These are phyloP conservation scores for Dusona sp. DNA, from an alignment of 2,888 invertebrate genomes.

Conservation along the genomic window DNA sequence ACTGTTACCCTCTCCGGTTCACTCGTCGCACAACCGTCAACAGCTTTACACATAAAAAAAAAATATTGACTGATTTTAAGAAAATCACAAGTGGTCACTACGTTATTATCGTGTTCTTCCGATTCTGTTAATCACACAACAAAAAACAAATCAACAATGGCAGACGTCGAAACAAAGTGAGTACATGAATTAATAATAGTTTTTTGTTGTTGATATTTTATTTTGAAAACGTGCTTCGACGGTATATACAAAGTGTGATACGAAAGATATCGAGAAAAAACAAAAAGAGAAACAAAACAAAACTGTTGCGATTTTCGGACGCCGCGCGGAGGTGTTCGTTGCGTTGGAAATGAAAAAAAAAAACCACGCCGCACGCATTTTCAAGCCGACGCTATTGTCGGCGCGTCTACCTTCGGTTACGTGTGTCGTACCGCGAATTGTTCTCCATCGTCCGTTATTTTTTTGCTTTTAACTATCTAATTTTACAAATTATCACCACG, in stretches of 20 bases:
- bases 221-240: slow-evolving; percentile 7
- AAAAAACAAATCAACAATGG: slow-evolving; percentile 86
- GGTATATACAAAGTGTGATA: slow-evolving; percentile 10
- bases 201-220: slow-evolving; percentile 9
- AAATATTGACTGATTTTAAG: slow-evolving; percentile 42
- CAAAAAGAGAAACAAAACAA: not conserved
- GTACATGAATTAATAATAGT: slow-evolving; percentile 80
- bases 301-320: slow-evolving; percentile 11
- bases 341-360: slow-evolving; percentile 24
- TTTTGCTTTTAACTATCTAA: not conserved
- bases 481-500: slow-evolving; percentile 54
- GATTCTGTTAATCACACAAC: slow-evolving; percentile 55
- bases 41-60: slow-evolving; percentile 37
- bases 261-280: not conserved
- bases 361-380: slow-evolving; percentile 52
- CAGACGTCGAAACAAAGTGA: slow-evolving; percentile 89
- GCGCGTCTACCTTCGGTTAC: slow-evolving; percentile 51
- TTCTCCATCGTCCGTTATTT: slow-evolving; percentile 21
- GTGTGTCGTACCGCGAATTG: slow-evolving; percentile 6
- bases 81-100: slow-evolving; percentile 53
- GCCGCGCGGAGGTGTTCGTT: slow-evolving; percentile 8
- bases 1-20: slow-evolving; percentile 72
- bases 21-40: slow-evolving; percentile 53
- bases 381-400: slow-evolving; percentile 53
- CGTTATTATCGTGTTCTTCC: slow-evolving; percentile 65